Evolutionary conservation across 2,888 invertebrate species (phyloP), one percentile per base, ranked within the genome.

Genomic region (Eilema caniola): DNA sequence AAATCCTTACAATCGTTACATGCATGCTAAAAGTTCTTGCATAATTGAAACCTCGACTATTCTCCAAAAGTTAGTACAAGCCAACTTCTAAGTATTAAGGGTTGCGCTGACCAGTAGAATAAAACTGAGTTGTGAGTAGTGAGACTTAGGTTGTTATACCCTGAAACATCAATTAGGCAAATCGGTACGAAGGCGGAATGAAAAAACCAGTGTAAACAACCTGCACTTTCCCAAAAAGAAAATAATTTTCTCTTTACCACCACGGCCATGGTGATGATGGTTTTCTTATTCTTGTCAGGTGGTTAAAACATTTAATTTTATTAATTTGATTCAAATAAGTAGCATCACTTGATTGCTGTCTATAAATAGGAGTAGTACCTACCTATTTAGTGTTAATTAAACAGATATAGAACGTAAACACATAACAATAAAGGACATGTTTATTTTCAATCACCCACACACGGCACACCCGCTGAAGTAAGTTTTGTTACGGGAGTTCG

Each of bases 1-100:
- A 66, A 77, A 82, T 33, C 69, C 78, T 81, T 63, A 69, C 71
- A 62, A 70, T 59, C 63, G 3, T 10, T 23, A 23, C 25, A 28
- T 25, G 63, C 37, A 47, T n/a, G 56, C 57, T 66, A 33, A 65
- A 56, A 20, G 14, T 24, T 57, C 25, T 37, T 56, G 20, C 24
- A 62, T 16, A 57, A 57, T 28, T 33, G 11, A 64, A 41, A 64
- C 10, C 24, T 10, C 16, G 16, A 62, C 24, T 16, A 41, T 25
- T 23, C 11, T 37, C 5, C 16, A 41, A 41, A 20, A 24, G 7
- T 62, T 33, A 7, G 33, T 62, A 62, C 14, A 37, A 62, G 62
- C 16, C 16, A 41, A 62, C 37, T 62, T 53, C 20, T 53, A 53
- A 53, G 8, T 53, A 53, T 47, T 16, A 47, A 5, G 47, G 47